Conservation (phyloP, 2,888 invertebrate species). For the Antitype chi region DNA sequence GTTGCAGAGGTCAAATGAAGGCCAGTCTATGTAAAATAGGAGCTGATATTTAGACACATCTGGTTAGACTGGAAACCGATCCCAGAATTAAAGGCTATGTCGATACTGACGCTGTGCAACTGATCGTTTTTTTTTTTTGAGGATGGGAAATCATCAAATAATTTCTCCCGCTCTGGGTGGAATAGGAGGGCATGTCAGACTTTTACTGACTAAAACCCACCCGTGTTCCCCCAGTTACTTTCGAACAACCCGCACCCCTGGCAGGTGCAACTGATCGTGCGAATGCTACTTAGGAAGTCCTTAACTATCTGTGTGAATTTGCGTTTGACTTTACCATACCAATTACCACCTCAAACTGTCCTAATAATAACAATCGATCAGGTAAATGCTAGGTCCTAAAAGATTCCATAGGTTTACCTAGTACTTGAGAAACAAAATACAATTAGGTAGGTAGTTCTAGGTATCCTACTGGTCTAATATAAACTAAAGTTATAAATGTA, state of each 20-base stretch:
- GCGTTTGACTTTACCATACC: neutral
- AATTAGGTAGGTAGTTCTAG: neutral
- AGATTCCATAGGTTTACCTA: neutral
- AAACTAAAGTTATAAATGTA: too few species aligned
- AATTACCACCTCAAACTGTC: neutral
- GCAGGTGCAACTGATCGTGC: too few species aligned
- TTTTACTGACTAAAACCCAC: too few species aligned
- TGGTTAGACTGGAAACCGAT: neutral
- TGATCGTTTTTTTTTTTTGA: too few species aligned
- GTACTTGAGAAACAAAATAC: neutral
- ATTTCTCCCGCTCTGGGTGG: too few species aligned
- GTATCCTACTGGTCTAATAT: too few species aligned
- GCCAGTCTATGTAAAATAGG: neutral
- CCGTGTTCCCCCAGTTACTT: too few species aligned
- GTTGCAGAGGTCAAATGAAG: neutral
- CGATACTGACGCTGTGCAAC: neutral
- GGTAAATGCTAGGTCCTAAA: neutral
- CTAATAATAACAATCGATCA: neutral
- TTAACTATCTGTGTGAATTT: neutral
- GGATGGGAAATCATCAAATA: too few species aligned
- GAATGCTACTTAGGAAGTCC: neutral
- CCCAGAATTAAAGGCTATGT: conserved; percentile 4
- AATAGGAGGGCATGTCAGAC: too few species aligned
- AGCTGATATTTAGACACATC: neutral
- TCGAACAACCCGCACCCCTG: too few species aligned